These are phyloP conservation scores for Hirundichthys speculiger DNA, from an alignment of 2,113 vertebrate genomes.

Conservation along the genomic window DNA sequence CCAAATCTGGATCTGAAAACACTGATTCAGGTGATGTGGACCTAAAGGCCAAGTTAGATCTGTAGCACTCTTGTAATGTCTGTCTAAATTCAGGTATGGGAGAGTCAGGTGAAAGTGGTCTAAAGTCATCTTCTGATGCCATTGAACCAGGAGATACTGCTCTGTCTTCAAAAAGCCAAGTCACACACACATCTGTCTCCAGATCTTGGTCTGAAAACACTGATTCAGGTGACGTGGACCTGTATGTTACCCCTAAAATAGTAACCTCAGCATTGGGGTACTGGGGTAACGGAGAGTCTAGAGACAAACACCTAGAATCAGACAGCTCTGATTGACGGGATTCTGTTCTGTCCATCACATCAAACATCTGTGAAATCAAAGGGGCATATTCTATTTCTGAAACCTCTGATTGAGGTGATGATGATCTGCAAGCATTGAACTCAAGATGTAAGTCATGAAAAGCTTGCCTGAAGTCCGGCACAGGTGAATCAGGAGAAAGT, in stretches of 20 bases:
- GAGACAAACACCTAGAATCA: slow-evolving; percentile 28
- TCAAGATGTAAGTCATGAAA: not conserved
- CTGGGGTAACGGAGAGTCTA: slow-evolving; percentile 59
- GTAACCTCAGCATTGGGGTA: not conserved
- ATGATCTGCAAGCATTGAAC: no score
- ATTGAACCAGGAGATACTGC: slow-evolving; percentile 42
- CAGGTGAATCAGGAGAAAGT: slow-evolving; percentile 45
- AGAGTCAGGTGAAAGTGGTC: slow-evolving; percentile 57
- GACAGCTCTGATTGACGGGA: slow-evolving; percentile 17
- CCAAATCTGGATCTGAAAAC: slow-evolving; percentile 33
- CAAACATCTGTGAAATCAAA: slow-evolving; percentile 31
- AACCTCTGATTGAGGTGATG: slow-evolving; percentile 36
- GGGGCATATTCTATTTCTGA: slow-evolving; percentile 17
- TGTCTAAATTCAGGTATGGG: slow-evolving; percentile 54
- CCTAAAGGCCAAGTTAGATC: not conserved
- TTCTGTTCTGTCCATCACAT: slow-evolving; percentile 25
- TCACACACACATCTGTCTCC: slow-evolving; percentile 26
- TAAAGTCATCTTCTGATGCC: slow-evolving; percentile 25
- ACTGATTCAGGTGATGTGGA: slow-evolving; percentile 35
- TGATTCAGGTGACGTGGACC: slow-evolving; percentile 36
- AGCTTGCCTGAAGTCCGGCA: slow-evolving; percentile 1
- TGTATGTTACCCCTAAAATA: not conserved
- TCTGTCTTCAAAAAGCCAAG: slow-evolving; percentile 31
- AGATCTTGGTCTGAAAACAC: slow-evolving; percentile 27
- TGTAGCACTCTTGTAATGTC: not conserved